Percentiles rank a stretch among this genome's conserved stretches.
phyloP scores from a whole-genome alignment of 2,888 invertebrate genomes.

The Napeogenes sylphis region DNA sequence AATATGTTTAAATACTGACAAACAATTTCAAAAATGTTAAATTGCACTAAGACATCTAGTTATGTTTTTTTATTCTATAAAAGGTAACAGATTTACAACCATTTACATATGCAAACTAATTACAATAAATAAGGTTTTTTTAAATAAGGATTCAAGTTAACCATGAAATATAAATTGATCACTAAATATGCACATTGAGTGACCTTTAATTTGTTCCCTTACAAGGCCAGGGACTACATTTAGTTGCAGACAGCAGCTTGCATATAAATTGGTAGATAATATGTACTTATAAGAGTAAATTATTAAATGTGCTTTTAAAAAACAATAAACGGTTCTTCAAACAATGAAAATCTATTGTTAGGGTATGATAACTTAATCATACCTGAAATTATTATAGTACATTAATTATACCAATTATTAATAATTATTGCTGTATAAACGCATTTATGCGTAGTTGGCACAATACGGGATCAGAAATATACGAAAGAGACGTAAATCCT shows the following conservation, averaged over 20 bases:
- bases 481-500: slow-evolving; percentile 34
- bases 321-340: background rate
- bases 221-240: slow-evolving; percentile 43
- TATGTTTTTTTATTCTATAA: too few relatives aligned
- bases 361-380: background rate
- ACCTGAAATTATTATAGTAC: background rate
- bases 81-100: too few relatives aligned
- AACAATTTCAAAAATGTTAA: too few relatives aligned
- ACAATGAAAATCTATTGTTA: slow-evolving; percentile 10
- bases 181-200: slow-evolving; percentile 40
- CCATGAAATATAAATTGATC: slow-evolving; percentile 52
- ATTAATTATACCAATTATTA: slow-evolving; percentile 6
- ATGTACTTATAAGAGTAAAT: slow-evolving; percentile 1
- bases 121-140: slow-evolving; percentile 14
- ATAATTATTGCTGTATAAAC: slow-evolving; percentile 5
- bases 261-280: slow-evolving; percentile 5
- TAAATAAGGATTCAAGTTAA: slow-evolving; percentile 52
- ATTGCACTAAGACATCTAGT: too few relatives aligned
- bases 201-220: slow-evolving; percentile 40
- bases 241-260: slow-evolving; percentile 25
- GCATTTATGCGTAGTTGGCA: slow-evolving; percentile 27
- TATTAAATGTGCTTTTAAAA: background rate
- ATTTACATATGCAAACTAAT: slow-evolving; percentile 2
- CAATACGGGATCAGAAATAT: slow-evolving; percentile 14
- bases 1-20: background rate